Evolutionary conservation across 1,140 invertebrate species (phyloP).

Genomic region (Tetramorium alpestre): DNA sequence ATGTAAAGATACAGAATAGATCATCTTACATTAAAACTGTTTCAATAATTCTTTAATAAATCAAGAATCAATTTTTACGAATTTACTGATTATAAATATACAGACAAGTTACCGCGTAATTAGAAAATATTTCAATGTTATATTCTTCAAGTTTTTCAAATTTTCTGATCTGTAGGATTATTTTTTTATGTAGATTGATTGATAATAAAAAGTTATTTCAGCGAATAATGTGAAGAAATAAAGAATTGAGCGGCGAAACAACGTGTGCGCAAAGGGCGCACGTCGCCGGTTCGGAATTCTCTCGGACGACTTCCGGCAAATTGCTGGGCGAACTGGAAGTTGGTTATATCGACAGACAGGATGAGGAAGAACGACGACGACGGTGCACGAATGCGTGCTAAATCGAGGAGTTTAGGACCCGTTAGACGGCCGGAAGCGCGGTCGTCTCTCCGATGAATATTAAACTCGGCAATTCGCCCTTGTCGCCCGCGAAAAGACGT

Average conservation of each 20-base stretch:
- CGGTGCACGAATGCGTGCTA: constrained; percentile 54
- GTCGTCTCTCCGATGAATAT: constrained; percentile 47
- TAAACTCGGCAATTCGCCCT: constrained; percentile 44
- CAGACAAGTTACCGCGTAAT: neutral
- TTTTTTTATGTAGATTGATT: neutral
- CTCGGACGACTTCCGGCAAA: constrained; percentile 43
- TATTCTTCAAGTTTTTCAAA: no score
- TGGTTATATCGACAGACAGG: constrained; percentile 30
- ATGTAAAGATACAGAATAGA: no score
- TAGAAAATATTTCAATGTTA: neutral
- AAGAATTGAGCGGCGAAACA: neutral
- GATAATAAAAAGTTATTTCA: neutral
- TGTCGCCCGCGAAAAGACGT: constrained; percentile 20
- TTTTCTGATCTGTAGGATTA: neutral
- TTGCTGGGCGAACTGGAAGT: constrained; percentile 43
- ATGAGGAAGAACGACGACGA: constrained; percentile 12
- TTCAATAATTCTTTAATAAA: no score
- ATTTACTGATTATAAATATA: neutral
- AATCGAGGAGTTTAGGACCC: constrained; percentile 40
- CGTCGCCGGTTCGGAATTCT: constrained; percentile 21
- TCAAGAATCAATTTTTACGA: no score
- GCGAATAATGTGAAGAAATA: neutral
- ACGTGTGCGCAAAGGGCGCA: neutral
- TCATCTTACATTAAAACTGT: no score
- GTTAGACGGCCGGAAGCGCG: constrained; percentile 45